A percentile compares a stretch with the other conserved stretches of the same genome.
Conservation (phyloP, 2,888 invertebrate genomes). For the Tenthredo mesomela region DNA sequence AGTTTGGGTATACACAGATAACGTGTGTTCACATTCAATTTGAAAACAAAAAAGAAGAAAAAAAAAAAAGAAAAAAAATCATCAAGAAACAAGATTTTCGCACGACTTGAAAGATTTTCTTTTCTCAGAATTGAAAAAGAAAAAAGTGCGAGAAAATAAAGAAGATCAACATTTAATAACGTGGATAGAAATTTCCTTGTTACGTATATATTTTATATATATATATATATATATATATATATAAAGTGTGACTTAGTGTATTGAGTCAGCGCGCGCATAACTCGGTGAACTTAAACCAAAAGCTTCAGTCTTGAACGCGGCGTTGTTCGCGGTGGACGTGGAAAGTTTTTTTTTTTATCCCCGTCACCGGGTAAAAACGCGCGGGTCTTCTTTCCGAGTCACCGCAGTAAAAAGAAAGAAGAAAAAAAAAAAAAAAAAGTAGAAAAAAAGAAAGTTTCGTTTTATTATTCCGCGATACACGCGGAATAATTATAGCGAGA, state of each 20-base stretch:
- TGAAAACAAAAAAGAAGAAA: not conserved
- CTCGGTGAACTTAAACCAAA: constrained; percentile 44
- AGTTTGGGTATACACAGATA: too few relatives aligned
- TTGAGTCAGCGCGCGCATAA: constrained; percentile 52
- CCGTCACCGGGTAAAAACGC: not conserved
- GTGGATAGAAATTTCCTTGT: not conserved
- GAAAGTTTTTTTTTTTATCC: not conserved
- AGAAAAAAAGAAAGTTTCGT: not conserved
- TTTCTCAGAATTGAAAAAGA: not conserved
- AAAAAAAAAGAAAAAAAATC: not conserved
- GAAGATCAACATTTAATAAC: not conserved
- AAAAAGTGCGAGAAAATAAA: not conserved
- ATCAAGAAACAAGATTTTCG: not conserved
- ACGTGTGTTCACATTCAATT: not conserved
- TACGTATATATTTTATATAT: too few relatives aligned
- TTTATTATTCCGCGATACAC: too few relatives aligned
- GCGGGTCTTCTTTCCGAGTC: not conserved
- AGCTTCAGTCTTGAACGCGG: constrained; percentile 51
- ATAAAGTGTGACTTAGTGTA: not conserved
- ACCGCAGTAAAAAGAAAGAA: not conserved
- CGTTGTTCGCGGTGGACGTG: constrained; percentile 31
- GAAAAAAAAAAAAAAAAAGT: not conserved
- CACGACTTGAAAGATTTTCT: not conserved
- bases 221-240: not conserved
- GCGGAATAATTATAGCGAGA: too few relatives aligned